These are phyloP conservation scores for Drosophila athabasca DNA, from an alignment of 1,140 invertebrate species.

Conservation along the genomic window DNA sequence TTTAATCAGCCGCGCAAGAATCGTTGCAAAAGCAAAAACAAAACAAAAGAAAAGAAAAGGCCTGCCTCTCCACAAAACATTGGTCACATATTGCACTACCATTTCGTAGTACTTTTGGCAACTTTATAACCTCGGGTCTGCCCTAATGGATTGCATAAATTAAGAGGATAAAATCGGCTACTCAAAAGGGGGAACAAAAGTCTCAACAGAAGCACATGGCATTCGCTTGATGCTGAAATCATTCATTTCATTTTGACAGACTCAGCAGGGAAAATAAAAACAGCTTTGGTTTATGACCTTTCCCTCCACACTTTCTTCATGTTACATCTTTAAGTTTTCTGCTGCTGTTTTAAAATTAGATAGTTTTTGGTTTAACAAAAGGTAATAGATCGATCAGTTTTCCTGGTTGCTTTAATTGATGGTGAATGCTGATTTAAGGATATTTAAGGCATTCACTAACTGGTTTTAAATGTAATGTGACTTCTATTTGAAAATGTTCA, in stretches of 20 bases:
- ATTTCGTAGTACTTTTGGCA: conserved; percentile 37
- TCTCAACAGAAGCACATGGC: conserved; percentile 1
- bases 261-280: conserved; percentile 11
- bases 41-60: conserved; percentile 7
- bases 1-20: conserved; percentile 57
- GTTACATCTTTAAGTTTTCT: too few species aligned
- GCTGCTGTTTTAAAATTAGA: too few species aligned
- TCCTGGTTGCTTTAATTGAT: too few species aligned
- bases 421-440: too few species aligned
- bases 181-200: conserved; percentile 29
- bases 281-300: conserved; percentile 13
- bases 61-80: conserved; percentile 16
- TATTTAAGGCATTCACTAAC: too few species aligned
- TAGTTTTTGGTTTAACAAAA: too few species aligned
- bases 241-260: conserved; percentile 17
- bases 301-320: too few species aligned
- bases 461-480: too few species aligned
- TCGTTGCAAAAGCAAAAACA: conserved; percentile 33
- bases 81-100: conserved; percentile 54
- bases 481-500: too few species aligned
- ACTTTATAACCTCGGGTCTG: conserved; percentile 31
- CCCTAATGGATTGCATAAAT: conserved; percentile 51
- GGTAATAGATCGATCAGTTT: too few species aligned
- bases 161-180: conserved; percentile 33
- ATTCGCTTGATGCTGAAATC: conserved; percentile 10